These are phyloP conservation scores for Ammodytes marinus DNA, from an alignment of 2,113 vertebrate species.

Conservation along the genomic window DNA sequence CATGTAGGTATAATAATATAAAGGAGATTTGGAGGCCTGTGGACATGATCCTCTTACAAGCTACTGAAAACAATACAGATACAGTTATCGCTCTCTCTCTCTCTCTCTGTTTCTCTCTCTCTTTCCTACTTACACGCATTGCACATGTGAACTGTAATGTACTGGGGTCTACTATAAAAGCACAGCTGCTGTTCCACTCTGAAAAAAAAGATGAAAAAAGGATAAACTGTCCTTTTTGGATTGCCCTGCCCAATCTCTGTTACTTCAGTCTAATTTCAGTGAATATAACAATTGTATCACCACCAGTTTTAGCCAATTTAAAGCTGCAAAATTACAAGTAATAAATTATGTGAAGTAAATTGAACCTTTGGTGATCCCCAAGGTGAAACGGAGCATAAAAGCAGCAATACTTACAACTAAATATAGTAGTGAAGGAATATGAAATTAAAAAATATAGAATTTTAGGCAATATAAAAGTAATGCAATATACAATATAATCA, in stretches of 20 bases:
- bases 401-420: constrained; percentile 24
- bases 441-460: not conserved
- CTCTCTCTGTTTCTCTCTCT: not conserved
- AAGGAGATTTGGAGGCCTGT: constrained; percentile 51
- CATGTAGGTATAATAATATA: constrained; percentile 50
- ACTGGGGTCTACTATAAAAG: not conserved
- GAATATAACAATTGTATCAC: constrained; percentile 20
- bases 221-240: constrained; percentile 16
- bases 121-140: not conserved
- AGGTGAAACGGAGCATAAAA: constrained; percentile 7
- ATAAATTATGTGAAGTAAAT: constrained; percentile 25
- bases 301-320: constrained; percentile 23
- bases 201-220: not conserved
- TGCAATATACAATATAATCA: not conserved
- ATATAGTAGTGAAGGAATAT: not conserved
- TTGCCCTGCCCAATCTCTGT: not conserved
- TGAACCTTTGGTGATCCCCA: constrained; percentile 29
- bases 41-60: constrained; percentile 64
- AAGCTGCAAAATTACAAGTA: constrained; percentile 14
- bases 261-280: constrained; percentile 36
- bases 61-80: constrained; percentile 49
- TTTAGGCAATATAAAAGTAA: not conserved
- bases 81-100: not conserved
- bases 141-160: not conserved
- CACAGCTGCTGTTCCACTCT: constrained; percentile 2